Percentiles rank a stretch among this genome's conserved stretches.
phyloP scores from a whole-genome alignment of 2,888 invertebrate species.

The Tetrapedia diversipes region DNA sequence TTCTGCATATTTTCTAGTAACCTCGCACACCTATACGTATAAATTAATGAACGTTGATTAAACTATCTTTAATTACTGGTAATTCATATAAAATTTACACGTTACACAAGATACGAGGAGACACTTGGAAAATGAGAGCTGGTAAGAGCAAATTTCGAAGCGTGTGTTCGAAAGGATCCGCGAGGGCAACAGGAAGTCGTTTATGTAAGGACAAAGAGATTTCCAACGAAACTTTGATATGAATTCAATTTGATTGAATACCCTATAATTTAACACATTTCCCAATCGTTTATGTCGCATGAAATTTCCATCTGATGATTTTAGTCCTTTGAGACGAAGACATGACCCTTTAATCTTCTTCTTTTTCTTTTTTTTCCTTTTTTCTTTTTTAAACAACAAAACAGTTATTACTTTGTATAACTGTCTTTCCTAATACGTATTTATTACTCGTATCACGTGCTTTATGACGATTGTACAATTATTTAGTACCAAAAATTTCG shows the following conservation, averaged over 20 bases:
- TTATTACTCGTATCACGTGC: conserved; percentile 30
- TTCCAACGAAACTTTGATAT: conserved; percentile 31
- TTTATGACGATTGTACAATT: conserved; percentile 28
- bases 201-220: conserved; percentile 36
- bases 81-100: background rate
- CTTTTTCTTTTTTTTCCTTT: background rate
- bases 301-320: conserved; percentile 10
- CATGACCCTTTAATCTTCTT: background rate
- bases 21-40: too few species aligned
- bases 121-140: background rate
- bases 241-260: conserved; percentile 15
- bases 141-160: background rate
- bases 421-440: conserved; percentile 20
- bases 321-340: background rate
- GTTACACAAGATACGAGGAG: background rate
- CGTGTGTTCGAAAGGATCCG: background rate
- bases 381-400: conserved; percentile 13
- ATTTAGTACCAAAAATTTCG: conserved; percentile 18
- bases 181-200: background rate
- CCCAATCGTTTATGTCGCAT: conserved; percentile 11
- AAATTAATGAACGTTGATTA: too few species aligned
- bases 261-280: background rate
- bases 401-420: conserved; percentile 27
- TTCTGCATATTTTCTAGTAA: background rate
- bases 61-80: background rate